Base-by-base conservation (phyloP, 2,888 invertebrate genomes). In the Ramazzottius varieornatus region DNA sequence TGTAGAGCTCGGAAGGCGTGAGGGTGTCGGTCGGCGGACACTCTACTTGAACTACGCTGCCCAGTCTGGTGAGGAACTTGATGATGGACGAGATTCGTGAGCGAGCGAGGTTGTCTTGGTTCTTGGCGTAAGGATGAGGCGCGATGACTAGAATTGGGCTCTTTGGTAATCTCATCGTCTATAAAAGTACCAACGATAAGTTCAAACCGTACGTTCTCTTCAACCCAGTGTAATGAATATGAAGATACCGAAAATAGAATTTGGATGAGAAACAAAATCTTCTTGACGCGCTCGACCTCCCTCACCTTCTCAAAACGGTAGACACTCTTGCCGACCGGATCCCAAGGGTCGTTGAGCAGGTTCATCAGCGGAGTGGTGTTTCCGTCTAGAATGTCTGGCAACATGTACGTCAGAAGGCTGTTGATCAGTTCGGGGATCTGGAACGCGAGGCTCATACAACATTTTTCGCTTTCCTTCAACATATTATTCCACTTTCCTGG, bases 381-480 rank as follows among this genome's bases (percentile, higher is more conserved):
- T 24, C 54, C 54, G 29, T 24, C 54, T 4, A 29, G n/a, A 54
- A 8, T 24, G 16, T 4, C 4, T 24, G 54, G 54, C 54, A 54
- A 4, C 54, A 54, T n/a, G 54, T 54, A 54, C 16, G 8, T 54
- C n/a, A 54, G 13, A 4, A 54, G 54, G 24, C 54, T 54, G 29
- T 54, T 54, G 54, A 54, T 24, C 54, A 54, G 54, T 24, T 54
- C 54, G 20, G 54, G n/a, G 24, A 54, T 54, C 54, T 54, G 24
- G 4, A 16, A 29, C n/a, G n/a, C n/a, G n/a, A n/a, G n/a, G n/a
- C n/a, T n/a, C n/a, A n/a, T n/a, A n/a, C n/a, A n/a, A n/a, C n/a
- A n/a, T n/a, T n/a, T n/a, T n/a, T n/a, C n/a, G n/a, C n/a, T n/a
- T n/a, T n/a, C n/a, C n/a, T n/a, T n/a, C n/a, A n/a, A n/a, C n/a